Conservation (phyloP, 2,113 vertebrate genomes). For the Harpagus bidentatus region DNA sequence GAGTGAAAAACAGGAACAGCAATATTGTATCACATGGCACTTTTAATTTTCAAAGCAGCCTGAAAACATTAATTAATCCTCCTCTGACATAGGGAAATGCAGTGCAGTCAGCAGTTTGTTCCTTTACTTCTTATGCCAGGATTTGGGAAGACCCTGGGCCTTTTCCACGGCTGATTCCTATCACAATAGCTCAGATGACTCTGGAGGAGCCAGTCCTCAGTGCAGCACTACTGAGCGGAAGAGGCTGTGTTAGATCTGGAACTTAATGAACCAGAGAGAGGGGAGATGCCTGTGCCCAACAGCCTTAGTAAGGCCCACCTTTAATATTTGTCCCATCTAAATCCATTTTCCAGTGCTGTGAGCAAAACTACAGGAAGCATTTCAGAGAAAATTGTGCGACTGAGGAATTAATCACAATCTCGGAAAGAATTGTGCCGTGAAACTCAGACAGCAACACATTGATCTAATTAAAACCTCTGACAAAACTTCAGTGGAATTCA, state of each 20-base stretch:
- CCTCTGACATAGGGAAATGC: background rate
- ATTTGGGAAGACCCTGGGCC: background rate
- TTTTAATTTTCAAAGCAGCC: constrained; percentile 26
- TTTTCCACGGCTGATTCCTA: background rate
- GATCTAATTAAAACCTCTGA: background rate
- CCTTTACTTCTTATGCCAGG: background rate
- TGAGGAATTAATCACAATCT: background rate
- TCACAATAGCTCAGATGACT: background rate
- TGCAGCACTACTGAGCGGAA: background rate
- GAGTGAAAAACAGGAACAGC: background rate
- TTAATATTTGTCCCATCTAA: background rate
- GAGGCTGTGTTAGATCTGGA: background rate
- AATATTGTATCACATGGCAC: background rate
- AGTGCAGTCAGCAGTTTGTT: constrained; percentile 3
- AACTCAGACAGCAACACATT: background rate
- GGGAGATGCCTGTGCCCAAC: background rate
- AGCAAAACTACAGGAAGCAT: background rate
- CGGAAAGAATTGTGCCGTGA: background rate
- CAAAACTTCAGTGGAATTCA: background rate
- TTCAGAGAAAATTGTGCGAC: background rate
- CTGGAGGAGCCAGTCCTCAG: background rate
- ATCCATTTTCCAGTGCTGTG: background rate
- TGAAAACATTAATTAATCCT: constrained; percentile 12
- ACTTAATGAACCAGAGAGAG: background rate
- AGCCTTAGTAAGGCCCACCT: background rate